Evolutionary conservation across 2,113 vertebrate species (phyloP).

Genomic region (Todiramphus chloris): DNA sequence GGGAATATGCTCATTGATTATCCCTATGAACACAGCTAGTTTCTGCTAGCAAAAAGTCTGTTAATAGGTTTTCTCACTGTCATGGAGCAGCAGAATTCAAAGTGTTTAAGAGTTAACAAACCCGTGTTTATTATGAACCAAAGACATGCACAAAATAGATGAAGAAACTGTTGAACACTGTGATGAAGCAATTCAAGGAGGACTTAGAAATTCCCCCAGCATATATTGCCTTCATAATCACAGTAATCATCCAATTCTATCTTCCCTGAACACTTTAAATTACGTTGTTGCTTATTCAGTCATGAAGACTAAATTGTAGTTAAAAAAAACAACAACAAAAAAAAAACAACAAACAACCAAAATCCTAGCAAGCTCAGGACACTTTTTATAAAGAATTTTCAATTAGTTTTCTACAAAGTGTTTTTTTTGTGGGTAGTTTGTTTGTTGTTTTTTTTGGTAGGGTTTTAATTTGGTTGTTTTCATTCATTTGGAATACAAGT

Average conservation of each 20-base stretch:
- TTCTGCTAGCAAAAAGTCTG: not conserved
- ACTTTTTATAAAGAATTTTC: no score
- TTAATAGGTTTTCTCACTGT: constrained; percentile 23
- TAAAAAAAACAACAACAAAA: not conserved
- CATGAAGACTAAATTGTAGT: not conserved
- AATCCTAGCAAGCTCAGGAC: not conserved
- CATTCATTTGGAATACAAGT: no score
- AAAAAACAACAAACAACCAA: not conserved
- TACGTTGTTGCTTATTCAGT: not conserved
- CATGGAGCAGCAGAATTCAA: not conserved
- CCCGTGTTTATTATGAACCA: not conserved
- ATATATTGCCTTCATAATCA: not conserved
- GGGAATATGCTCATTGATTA: not conserved
- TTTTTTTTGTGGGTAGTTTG: no score
- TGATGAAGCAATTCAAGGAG: not conserved
- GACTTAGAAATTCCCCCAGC: not conserved
- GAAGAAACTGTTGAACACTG: not conserved
- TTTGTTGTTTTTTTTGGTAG: no score
- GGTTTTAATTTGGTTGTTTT: no score
- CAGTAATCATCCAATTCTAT: not conserved
- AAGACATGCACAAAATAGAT: not conserved
- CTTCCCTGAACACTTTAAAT: not conserved
- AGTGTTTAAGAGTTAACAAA: not conserved
- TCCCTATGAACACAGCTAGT: not conserved
- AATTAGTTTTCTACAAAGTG: no score